Base-by-base conservation (phyloP, 2,888 invertebrate genomes). In the Pollenia griseotomentosa region DNA sequence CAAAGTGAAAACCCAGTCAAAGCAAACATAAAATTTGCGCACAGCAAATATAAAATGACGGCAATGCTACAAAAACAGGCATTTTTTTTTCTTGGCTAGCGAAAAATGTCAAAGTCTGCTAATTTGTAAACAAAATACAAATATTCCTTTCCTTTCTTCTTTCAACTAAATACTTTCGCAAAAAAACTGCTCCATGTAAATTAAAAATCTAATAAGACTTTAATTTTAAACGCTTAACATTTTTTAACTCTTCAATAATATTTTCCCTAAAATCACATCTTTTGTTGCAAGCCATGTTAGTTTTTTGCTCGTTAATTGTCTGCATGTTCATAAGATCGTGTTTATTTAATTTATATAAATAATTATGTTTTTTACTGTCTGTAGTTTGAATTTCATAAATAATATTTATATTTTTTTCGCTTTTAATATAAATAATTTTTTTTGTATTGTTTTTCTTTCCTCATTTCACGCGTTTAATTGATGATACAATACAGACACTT, bases 391-490 rank as follows among this genome's bases (percentile, higher is more conserved):
- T 78, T 66, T 77, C 65, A 77, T 63, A 61, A 77, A 70, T 57
- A 71, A 65, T 48, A 68, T 51, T 51, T 51, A 44, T 57, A 65
- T 65, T 63, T 33, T 57, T 51, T n/a, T 71, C 16, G 23, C n/a
- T 16, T 55, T 73, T 55, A 55, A 19, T 71, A 63, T 81, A 65
- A 40, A 46, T 55, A 73, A 51, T 70, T 55, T 44, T 14, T 55
- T 55, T 46, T 14, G 42, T 66, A 6, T 33, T 33, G 5, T 6
- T n/a, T 40, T 82, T 71, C 42, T 73, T 83, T 79, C 66, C 78
- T 79, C 73, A 78, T 84, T 83, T 78, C 66, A 61, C 59, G 78
- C 51, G 40, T 55, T 59, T 19, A 84, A 65, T 55, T 73, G 73
- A 79, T 73, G 83, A 66, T 63, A 48, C 71, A 71, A 53, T 19